Conservation (phyloP, 2,113 vertebrate species). For the Takifugu flavidus region DNA sequence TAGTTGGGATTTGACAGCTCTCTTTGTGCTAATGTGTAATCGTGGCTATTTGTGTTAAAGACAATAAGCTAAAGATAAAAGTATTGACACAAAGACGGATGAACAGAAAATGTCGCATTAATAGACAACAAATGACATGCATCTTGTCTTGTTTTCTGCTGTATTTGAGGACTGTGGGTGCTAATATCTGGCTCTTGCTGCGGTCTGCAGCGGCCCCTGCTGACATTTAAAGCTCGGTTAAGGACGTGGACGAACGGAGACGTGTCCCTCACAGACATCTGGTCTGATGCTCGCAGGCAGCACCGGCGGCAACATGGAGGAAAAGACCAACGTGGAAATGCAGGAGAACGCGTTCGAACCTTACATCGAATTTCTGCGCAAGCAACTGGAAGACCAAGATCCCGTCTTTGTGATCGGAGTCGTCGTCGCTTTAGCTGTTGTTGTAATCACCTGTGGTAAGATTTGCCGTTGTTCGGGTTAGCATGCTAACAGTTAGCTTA, state of each 20-base stretch:
- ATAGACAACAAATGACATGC: too few relatives aligned
- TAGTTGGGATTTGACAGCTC: too few relatives aligned
- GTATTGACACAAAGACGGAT: too few relatives aligned
- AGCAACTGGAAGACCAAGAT: conserved; percentile 67
- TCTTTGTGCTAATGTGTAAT: too few relatives aligned
- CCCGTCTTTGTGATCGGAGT: conserved; percentile 61
- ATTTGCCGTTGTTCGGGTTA: conserved; percentile 11
- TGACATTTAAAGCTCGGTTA: not conserved
- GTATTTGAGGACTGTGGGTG: not conserved
- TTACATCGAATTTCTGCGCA: conserved; percentile 53
- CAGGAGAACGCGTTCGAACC: conserved; percentile 54
- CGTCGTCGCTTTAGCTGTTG: conserved; percentile 65
- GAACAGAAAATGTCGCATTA: too few relatives aligned
- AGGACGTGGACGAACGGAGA: conserved; percentile 28
- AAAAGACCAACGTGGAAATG: conserved; percentile 32
- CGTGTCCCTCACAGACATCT: conserved; percentile 50
- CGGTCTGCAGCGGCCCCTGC: conserved; percentile 39
- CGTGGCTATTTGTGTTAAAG: too few relatives aligned
- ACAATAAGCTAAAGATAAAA: too few relatives aligned
- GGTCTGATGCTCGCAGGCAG: conserved; percentile 25
- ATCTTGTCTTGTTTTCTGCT: too few relatives aligned
- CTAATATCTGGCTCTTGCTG: not conserved
- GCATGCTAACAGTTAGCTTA: conserved; percentile 14
- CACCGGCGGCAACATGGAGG: conserved; percentile 50
- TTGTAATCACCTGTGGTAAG: conserved; percentile 74